Percentiles rank a stretch among this genome's conserved stretches.
Evolutionary conservation across 2,888 invertebrate species (phyloP).

Genomic region (Conomelus anceps): DNA sequence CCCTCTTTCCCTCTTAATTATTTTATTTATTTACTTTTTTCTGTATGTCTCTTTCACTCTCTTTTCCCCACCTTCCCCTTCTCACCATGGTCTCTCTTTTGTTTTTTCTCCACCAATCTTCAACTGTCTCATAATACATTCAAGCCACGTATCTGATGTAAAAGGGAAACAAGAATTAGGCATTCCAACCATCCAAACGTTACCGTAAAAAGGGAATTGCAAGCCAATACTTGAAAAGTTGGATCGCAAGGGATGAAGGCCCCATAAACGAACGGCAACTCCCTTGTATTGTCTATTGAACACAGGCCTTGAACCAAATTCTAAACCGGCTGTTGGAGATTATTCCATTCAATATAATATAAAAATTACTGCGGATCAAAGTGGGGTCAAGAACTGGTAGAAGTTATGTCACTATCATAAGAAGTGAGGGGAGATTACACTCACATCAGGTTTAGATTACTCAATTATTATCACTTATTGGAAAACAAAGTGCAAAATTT

Average conservation of each 20-base stretch:
- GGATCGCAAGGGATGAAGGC: not conserved
- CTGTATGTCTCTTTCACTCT: too few relatives aligned
- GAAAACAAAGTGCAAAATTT: too few relatives aligned
- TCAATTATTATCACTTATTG: too few relatives aligned
- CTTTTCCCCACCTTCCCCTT: too few relatives aligned
- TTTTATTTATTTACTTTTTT: not conserved
- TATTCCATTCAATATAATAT: not conserved
- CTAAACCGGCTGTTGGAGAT: not conserved
- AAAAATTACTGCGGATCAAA: not conserved
- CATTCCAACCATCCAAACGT: not conserved
- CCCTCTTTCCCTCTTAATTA: not conserved
- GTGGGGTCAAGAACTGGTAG: not conserved
- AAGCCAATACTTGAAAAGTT: not conserved
- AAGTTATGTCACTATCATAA: not conserved
- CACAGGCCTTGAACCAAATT: not conserved
- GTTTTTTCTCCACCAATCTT: not conserved
- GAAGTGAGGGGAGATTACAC: not conserved
- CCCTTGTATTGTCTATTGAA: not conserved
- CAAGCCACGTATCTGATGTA: not conserved
- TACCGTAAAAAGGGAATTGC: not conserved
- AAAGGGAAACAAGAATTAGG: not conserved
- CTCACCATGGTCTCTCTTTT: too few relatives aligned
- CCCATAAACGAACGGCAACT: not conserved
- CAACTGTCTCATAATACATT: not conserved
- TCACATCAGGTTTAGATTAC: too few relatives aligned